These are phyloP conservation scores for Pempheris klunzingeri DNA, from an alignment of 2,797 vertebrate genomes.

Conservation along the genomic window DNA sequence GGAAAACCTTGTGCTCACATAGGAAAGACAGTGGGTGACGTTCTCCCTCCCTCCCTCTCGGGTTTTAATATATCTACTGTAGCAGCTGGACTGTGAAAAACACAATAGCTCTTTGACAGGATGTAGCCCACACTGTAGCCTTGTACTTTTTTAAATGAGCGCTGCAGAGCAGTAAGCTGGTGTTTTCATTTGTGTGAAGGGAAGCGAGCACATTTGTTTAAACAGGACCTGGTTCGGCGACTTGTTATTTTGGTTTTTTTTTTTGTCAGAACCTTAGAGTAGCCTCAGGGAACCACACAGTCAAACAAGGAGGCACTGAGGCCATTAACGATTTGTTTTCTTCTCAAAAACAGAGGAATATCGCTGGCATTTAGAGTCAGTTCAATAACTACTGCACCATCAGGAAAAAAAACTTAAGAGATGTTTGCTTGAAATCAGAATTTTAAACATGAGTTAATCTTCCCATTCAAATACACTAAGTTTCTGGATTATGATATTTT, in stretches of 20 bases:
- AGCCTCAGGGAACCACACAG: slow-evolving; percentile 47
- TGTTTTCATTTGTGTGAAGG: slow-evolving; percentile 60
- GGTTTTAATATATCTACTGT: slow-evolving; percentile 24
- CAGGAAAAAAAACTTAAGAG: background rate
- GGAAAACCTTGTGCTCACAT: slow-evolving; percentile 66
- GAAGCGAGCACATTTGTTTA: slow-evolving; percentile 46
- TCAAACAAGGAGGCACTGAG: slow-evolving; percentile 64
- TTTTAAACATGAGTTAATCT: too few relatives aligned
- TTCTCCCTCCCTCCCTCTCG: slow-evolving; percentile 10
- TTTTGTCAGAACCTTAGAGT: slow-evolving; percentile 46
- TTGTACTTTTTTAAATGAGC: slow-evolving; percentile 34
- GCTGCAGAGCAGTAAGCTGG: slow-evolving; percentile 63
- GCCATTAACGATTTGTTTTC: slow-evolving; percentile 37
- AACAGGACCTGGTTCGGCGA: slow-evolving; percentile 18
- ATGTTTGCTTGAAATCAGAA: background rate
- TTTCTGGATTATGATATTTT: too few relatives aligned
- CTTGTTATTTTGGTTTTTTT: slow-evolving; percentile 42
- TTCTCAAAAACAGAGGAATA: slow-evolving; percentile 33
- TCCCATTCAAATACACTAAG: too few relatives aligned
- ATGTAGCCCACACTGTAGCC: slow-evolving; percentile 26
- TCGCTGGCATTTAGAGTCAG: slow-evolving; percentile 62
- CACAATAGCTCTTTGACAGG: slow-evolving; percentile 42
- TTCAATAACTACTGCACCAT: slow-evolving; percentile 7
- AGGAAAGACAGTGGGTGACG: slow-evolving; percentile 21
- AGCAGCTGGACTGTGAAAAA: slow-evolving; percentile 47